Conservation (phyloP, 2,888 invertebrate genomes). For the Drosophila phalerata region DNA sequence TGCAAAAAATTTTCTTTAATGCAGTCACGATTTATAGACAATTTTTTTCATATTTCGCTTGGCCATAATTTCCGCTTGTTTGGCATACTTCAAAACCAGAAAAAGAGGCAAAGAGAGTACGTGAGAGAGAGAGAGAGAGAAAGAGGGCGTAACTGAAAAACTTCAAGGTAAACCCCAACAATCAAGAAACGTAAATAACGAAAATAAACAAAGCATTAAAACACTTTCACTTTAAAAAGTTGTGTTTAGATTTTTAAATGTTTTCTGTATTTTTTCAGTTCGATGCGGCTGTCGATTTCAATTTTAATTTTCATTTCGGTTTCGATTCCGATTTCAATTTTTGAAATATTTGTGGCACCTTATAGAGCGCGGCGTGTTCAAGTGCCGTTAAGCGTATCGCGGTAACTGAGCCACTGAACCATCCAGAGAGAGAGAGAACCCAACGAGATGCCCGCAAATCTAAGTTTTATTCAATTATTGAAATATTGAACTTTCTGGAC, state of each 20-base stretch:
- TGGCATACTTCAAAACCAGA: slow-evolving; percentile 24
- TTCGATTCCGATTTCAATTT: slow-evolving; percentile 26
- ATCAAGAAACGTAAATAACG: slow-evolving; percentile 28
- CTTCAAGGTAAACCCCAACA: slow-evolving; percentile 42
- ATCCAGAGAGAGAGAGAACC: slow-evolving; percentile 50
- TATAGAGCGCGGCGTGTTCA: slow-evolving; percentile 60
- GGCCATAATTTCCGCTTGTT: slow-evolving; percentile 44
- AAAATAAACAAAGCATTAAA: slow-evolving; percentile 31
- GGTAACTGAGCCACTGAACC: slow-evolving; percentile 52
- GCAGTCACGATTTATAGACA: slow-evolving; percentile 70
- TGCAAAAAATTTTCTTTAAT: slow-evolving; percentile 35
- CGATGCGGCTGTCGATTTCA: slow-evolving; percentile 30
- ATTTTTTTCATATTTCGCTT: slow-evolving; percentile 29
- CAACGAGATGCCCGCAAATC: slow-evolving; percentile 57
- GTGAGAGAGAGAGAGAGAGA: background rate
- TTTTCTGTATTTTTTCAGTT: slow-evolving; percentile 4
- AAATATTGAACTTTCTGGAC: slow-evolving; percentile 68
- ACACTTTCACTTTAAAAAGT: slow-evolving; percentile 66
- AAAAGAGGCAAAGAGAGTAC: background rate
- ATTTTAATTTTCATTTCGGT: slow-evolving; percentile 18
- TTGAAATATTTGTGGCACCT: slow-evolving; percentile 26
- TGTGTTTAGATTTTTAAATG: slow-evolving; percentile 23
- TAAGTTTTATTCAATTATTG: slow-evolving; percentile 75
- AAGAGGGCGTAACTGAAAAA: slow-evolving; percentile 7
- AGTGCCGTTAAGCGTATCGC: slow-evolving; percentile 60